Conservation (phyloP, 2,888 invertebrate genomes). For the Tenthredo livida region DNA sequence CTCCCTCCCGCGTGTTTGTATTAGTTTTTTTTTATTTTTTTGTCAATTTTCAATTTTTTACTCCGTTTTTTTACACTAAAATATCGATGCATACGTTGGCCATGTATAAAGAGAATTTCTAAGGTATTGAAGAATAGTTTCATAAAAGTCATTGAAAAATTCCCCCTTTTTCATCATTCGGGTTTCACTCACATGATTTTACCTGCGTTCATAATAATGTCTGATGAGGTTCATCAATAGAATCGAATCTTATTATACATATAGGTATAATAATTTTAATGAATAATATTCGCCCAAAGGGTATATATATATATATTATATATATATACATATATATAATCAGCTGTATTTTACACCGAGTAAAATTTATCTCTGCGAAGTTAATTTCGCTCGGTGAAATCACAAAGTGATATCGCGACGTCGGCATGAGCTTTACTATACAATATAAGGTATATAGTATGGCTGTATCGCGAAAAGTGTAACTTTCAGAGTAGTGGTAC, state of each 20-base stretch:
- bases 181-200: no score
- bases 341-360: background rate
- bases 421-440: background rate
- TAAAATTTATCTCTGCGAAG: background rate
- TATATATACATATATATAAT: background rate
- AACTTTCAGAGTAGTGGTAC: background rate
- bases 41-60: background rate
- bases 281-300: no score
- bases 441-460: background rate
- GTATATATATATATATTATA: no score
- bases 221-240: no score
- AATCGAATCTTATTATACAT: no score
- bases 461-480: background rate
- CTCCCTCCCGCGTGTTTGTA: background rate
- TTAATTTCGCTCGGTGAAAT: conserved; percentile 5
- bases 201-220: no score
- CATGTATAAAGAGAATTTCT: no score
- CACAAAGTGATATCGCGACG: background rate
- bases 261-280: background rate
- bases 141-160: no score
- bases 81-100: background rate
- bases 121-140: no score
- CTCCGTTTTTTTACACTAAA: background rate
- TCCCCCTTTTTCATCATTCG: no score
- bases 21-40: background rate